These are phyloP conservation scores for Craseonycteris thonglongyai DNA, from an alignment of 2,113 vertebrate genomes.

Conservation along the genomic window DNA sequence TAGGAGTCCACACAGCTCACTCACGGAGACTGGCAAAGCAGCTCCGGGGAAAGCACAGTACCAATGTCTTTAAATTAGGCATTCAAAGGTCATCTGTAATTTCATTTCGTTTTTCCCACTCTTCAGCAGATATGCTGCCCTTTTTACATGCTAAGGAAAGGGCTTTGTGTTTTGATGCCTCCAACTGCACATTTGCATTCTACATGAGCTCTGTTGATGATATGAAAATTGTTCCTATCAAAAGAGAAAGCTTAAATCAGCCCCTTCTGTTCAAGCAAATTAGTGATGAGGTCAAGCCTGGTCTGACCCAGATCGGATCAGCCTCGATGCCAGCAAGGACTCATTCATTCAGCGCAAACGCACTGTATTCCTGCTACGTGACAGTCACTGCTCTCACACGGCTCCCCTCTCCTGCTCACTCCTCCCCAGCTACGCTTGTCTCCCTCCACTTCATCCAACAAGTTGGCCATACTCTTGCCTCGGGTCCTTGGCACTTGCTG, in stretches of 20 bases:
- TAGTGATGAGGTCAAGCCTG: background rate
- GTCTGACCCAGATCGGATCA: background rate
- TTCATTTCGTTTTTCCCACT: conserved; percentile 17
- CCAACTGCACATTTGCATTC: conserved; percentile 46
- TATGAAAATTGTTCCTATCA: conserved; percentile 45
- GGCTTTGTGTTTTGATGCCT: conserved; percentile 29
- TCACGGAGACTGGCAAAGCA: background rate
- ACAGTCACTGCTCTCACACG: background rate
- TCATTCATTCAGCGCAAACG: background rate
- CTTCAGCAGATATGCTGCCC: conserved; percentile 33
- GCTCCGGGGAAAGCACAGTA: background rate
- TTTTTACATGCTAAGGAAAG: conserved; percentile 35
- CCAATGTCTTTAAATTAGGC: background rate
- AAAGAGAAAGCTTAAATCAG: background rate
- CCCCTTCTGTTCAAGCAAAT: conserved; percentile 11
- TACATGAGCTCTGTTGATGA: conserved; percentile 44
- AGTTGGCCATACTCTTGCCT: background rate
- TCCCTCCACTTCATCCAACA: background rate
- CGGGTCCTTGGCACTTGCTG: background rate
- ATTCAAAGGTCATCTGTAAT: conserved; percentile 9
- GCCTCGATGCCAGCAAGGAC: background rate
- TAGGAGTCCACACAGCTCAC: background rate
- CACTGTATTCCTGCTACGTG: background rate
- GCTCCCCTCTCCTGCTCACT: background rate
- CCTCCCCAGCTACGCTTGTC: background rate